Percentiles rank a stretch among this genome's conserved stretches.
Conservation (phyloP, 2,888 invertebrate species). For the Melinaea marsaeus region DNA sequence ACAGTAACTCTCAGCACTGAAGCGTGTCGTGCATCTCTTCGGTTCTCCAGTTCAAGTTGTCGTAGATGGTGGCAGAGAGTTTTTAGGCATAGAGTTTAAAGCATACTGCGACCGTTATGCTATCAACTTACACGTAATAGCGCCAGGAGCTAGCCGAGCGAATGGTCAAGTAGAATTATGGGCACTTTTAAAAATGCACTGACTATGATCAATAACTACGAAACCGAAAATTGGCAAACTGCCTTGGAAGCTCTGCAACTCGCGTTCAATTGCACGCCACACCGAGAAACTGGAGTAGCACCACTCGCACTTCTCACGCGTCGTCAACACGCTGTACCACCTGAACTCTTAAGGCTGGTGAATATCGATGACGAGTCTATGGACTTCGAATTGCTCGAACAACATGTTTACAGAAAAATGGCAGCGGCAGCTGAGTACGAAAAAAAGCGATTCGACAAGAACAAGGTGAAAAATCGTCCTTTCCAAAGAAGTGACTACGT, state of each 20-base stretch:
- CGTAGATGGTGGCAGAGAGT: neutral
- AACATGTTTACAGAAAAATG: slow-evolving; percentile 25
- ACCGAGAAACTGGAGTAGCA: too few species aligned
- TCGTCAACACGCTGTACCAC: slow-evolving; percentile 26
- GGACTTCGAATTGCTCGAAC: neutral
- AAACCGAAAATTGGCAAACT: slow-evolving; percentile 28
- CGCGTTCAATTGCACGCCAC: too few species aligned
- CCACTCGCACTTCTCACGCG: slow-evolving; percentile 10
- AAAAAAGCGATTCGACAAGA: slow-evolving; percentile 27
- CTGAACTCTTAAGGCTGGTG: slow-evolving; percentile 18
- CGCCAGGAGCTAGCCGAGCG: too few species aligned
- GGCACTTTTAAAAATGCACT: slow-evolving; percentile 18
- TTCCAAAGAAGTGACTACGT: slow-evolving; percentile 26
- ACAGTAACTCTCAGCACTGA: slow-evolving; percentile 4
- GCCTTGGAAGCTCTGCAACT: slow-evolving; percentile 15
- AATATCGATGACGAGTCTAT: slow-evolving; percentile 10
- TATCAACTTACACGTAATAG: neutral
- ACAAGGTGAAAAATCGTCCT: slow-evolving; percentile 10
- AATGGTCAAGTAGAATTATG: neutral
- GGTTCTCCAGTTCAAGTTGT: too few species aligned
- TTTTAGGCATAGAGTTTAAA: neutral
- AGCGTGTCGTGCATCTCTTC: neutral
- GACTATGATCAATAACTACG: slow-evolving; percentile 31
- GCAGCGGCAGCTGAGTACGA: slow-evolving; percentile 15
- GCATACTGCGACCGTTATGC: slow-evolving; percentile 1